A percentile compares a stretch with the other conserved stretches of the same genome.
Conservation (phyloP, 2,113 vertebrate genomes). For the Hippocampus abdominalis region DNA sequence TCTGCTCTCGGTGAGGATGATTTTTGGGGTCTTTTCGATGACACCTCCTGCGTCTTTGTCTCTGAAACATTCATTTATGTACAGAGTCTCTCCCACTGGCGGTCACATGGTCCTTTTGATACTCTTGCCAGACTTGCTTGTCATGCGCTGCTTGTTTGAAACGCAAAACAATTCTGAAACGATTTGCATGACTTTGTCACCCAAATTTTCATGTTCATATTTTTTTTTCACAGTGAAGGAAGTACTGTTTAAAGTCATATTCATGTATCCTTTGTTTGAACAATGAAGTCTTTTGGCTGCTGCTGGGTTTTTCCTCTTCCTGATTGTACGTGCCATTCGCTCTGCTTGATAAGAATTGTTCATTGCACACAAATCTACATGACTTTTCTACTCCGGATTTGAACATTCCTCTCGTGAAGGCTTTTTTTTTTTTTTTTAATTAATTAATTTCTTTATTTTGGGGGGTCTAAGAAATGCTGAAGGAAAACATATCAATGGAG, state of each 20-base stretch:
- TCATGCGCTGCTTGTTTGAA: not conserved
- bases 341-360: conserved; percentile 18
- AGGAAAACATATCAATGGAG: no score
- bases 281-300: conserved; percentile 16
- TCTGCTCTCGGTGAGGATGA: conserved; percentile 67
- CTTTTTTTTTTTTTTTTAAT: not conserved
- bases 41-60: not conserved
- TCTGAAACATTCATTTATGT: conserved; percentile 12
- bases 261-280: conserved; percentile 14
- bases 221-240: conserved; percentile 23
- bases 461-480: no score
- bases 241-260: conserved; percentile 24
- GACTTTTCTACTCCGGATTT: not conserved
- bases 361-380: not conserved
- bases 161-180: not conserved
- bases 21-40: not conserved
- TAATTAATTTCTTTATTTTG: no score
- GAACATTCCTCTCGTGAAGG: not conserved
- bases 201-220: not conserved
- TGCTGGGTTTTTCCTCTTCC: conserved; percentile 20
- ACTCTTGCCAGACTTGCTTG: not conserved
- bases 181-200: not conserved
- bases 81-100: not conserved
- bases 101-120: conserved; percentile 23
- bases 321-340: conserved; percentile 17